phyloP scores from a whole-genome alignment of 2,888 invertebrate species.

The Gerris lacustris region DNA sequence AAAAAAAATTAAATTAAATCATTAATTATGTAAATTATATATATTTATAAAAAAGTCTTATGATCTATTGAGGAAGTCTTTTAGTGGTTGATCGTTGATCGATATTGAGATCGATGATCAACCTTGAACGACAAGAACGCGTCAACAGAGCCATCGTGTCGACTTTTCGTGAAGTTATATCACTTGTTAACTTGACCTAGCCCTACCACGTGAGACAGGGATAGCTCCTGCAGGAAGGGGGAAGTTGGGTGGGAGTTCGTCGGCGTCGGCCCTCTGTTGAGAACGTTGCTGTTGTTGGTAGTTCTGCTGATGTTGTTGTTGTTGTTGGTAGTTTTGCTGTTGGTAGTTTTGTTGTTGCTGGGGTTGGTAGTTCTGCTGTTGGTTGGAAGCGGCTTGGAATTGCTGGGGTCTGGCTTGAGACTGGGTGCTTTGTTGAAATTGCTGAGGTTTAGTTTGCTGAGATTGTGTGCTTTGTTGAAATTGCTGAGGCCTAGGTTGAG shows the following conservation, averaged over 20 bases:
- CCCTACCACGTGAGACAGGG: constrained; percentile 31
- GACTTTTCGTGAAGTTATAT: too few species aligned
- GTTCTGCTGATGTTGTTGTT: constrained; percentile 17
- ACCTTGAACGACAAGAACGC: too few species aligned
- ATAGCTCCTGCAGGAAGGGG: constrained; percentile 37
- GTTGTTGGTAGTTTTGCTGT: constrained; percentile 18
- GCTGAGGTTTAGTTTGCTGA: constrained; percentile 18
- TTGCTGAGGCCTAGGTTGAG: constrained; percentile 22
- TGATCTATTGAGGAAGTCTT: too few species aligned
- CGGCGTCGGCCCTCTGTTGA: constrained; percentile 16
- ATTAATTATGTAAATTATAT: too few species aligned
- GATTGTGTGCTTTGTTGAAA: constrained; percentile 13
- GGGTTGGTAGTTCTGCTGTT: constrained; percentile 18
- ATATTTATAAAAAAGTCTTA: too few species aligned
- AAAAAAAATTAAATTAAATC: too few species aligned
- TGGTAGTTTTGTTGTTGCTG: constrained; percentile 23
- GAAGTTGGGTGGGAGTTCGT: constrained; percentile 20
- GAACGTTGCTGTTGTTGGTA: constrained; percentile 25
- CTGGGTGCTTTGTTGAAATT: constrained; percentile 8
- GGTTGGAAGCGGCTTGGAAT: constrained; percentile 15
- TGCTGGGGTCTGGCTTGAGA: constrained; percentile 12
- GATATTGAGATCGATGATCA: too few species aligned
- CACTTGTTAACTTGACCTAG: constrained; percentile 13
- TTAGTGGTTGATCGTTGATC: too few species aligned
- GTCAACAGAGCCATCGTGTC: too few species aligned